phyloP scores from a whole-genome alignment of 2,888 invertebrate species.

The Netelia inedita region DNA sequence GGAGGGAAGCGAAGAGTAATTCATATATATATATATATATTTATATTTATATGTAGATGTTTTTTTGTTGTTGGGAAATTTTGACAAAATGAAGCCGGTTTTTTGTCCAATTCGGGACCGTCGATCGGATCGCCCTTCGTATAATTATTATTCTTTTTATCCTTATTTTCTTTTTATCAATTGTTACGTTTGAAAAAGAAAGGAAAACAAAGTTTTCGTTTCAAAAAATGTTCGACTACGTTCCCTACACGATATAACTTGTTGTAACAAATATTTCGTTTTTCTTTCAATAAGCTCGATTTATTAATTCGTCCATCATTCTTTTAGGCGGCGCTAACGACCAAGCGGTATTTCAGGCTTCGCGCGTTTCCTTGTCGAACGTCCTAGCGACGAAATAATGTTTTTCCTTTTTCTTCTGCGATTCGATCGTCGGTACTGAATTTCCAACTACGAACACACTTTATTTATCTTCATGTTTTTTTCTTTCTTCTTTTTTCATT shows the following conservation, averaged over 20 bases:
- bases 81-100: slow-evolving; percentile 52
- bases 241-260: slow-evolving; percentile 63
- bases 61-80: slow-evolving; percentile 37
- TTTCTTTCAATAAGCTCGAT: slow-evolving; percentile 68
- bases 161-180: slow-evolving; percentile 1
- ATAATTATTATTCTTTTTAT: slow-evolving; percentile 30
- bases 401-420: slow-evolving; percentile 48
- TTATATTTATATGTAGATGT: no score
- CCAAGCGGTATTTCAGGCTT: slow-evolving; percentile 26
- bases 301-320: slow-evolving; percentile 67
- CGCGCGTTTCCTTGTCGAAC: slow-evolving; percentile 22
- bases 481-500: slow-evolving; percentile 27
- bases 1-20: slow-evolving; percentile 38
- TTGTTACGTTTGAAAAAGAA: slow-evolving; percentile 43
- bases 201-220: slow-evolving; percentile 32
- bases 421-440: slow-evolving; percentile 66
- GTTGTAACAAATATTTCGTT: slow-evolving; percentile 49
- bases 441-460: slow-evolving; percentile 68
- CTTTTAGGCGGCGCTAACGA: slow-evolving; percentile 45
- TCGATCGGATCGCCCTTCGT: slow-evolving; percentile 60
- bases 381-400: slow-evolving; percentile 49
- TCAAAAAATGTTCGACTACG: slow-evolving; percentile 27
- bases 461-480: slow-evolving; percentile 36
- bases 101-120: slow-evolving; percentile 28
- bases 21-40: not conserved